Evolutionary conservation across 2,888 invertebrate genomes (phyloP).

Genomic region (Fragum sueziense): DNA sequence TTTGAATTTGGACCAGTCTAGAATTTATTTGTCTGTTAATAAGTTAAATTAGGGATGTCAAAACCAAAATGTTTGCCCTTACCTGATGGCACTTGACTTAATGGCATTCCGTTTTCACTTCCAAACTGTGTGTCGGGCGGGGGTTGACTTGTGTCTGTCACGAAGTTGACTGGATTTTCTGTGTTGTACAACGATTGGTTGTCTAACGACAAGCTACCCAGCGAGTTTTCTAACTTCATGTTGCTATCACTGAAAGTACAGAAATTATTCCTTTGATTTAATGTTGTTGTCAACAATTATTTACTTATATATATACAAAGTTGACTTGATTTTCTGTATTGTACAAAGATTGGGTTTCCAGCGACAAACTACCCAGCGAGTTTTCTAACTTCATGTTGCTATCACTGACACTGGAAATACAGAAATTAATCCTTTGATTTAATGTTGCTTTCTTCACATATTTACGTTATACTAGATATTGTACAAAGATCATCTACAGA

Average conservation of each 20-base stretch:
- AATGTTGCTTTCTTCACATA: too few species aligned
- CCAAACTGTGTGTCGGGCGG: not conserved
- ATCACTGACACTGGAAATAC: conserved; percentile 13
- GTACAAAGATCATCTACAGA: not conserved
- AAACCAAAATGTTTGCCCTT: not conserved
- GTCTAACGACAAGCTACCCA: not conserved
- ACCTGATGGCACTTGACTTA: conserved; percentile 5
- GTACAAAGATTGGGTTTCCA: not conserved
- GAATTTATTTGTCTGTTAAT: too few species aligned
- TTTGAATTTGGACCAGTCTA: too few species aligned
- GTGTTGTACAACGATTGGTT: not conserved
- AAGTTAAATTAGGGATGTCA: too few species aligned
- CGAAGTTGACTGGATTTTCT: not conserved
- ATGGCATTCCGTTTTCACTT: conserved; percentile 1
- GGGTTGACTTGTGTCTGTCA: not conserved
- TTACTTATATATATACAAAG: too few species aligned
- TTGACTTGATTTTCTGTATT: not conserved
- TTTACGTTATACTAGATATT: not conserved
- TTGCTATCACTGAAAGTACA: conserved; percentile 5
- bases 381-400: conserved; percentile 5
- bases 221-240: conserved; percentile 2
- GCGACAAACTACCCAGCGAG: not conserved
- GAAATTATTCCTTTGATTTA: too few species aligned
- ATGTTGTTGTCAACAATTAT: too few species aligned
- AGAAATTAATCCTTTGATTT: too few species aligned